phyloP scores from a whole-genome alignment of 2,797 vertebrate genomes.

The Diceros bicornis region DNA sequence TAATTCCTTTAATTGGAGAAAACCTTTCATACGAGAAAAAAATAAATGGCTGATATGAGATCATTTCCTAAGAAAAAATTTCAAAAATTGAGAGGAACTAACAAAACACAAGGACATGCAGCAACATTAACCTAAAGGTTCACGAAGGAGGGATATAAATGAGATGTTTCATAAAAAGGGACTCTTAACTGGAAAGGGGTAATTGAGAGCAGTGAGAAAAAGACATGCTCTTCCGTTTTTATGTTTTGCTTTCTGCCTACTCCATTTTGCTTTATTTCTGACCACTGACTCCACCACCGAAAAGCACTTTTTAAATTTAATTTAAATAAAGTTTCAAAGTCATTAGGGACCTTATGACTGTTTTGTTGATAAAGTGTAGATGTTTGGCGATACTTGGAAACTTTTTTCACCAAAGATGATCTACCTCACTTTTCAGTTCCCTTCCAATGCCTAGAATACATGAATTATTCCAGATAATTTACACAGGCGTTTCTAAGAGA shows the following conservation, averaged over 20 bases:
- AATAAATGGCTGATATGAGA: constrained; percentile 19
- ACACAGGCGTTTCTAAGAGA: not conserved
- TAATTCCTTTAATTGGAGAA: constrained; percentile 67
- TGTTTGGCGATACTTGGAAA: not conserved
- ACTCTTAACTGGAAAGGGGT: not conserved
- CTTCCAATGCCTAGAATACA: not conserved
- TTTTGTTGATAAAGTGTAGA: not conserved
- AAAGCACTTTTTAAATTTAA: not conserved
- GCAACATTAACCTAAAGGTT: not conserved
- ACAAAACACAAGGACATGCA: not conserved
- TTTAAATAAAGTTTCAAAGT: not conserved
- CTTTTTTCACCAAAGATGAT: not conserved
- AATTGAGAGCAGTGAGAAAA: not conserved
- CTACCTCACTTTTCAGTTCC: not conserved
- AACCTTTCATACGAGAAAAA: constrained; percentile 19
- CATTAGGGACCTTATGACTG: accelerated
- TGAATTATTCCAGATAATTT: not conserved
- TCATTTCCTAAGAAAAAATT: constrained; percentile 52
- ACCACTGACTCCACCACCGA: not conserved
- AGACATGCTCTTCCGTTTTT: not conserved
- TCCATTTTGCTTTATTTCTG: not conserved
- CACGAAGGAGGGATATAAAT: not conserved
- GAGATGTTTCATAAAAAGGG: not conserved
- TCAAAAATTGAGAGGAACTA: not conserved
- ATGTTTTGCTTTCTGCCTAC: not conserved